phyloP scores from a whole-genome alignment of 2,797 vertebrate genomes.

The Hydrocynus forskahlii region DNA sequence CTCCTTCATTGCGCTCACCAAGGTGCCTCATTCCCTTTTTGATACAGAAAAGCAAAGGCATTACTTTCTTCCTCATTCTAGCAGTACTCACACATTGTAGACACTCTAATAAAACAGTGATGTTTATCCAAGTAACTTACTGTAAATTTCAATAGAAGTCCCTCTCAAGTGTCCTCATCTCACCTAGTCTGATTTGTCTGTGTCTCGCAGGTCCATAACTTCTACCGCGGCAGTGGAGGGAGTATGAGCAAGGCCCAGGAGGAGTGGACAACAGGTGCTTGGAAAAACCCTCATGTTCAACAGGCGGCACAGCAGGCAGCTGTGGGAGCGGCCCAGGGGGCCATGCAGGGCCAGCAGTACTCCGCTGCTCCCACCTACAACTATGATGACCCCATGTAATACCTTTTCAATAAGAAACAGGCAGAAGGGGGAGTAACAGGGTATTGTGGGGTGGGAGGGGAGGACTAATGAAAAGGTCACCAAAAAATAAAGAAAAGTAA shows the following conservation, averaged over 20 bases:
- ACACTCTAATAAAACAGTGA: background rate
- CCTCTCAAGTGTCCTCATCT: too few species aligned
- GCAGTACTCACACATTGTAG: background rate
- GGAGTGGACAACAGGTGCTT: slow-evolving; percentile 95
- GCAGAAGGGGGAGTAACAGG: slow-evolving; percentile 42
- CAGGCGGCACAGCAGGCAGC: slow-evolving; percentile 93
- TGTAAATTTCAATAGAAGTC: background rate
- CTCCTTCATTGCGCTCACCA: slow-evolving; percentile 93
- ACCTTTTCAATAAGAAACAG: slow-evolving; percentile 54
- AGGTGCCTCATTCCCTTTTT: slow-evolving; percentile 74
- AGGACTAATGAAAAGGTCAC: slow-evolving; percentile 36
- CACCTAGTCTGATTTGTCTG: background rate
- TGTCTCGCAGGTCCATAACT: slow-evolving; percentile 88
- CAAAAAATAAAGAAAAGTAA: slow-evolving; percentile 57
- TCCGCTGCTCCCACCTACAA: slow-evolving; percentile 95
- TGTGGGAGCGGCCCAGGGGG: slow-evolving; percentile 89
- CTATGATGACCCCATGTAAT: slow-evolving; percentile 96
- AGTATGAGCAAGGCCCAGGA: slow-evolving; percentile 97
- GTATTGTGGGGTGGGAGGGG: slow-evolving; percentile 52
- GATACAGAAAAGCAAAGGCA: background rate
- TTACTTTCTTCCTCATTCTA: background rate
- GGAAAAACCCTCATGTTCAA: slow-evolving; percentile 97
- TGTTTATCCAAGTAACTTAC: slow-evolving; percentile 4
- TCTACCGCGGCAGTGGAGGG: slow-evolving; percentile 95
- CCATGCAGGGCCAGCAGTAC: slow-evolving; percentile 85